Base-by-base conservation (phyloP, 2,113 vertebrate genomes). In the Oryzias curvinotus region DNA sequence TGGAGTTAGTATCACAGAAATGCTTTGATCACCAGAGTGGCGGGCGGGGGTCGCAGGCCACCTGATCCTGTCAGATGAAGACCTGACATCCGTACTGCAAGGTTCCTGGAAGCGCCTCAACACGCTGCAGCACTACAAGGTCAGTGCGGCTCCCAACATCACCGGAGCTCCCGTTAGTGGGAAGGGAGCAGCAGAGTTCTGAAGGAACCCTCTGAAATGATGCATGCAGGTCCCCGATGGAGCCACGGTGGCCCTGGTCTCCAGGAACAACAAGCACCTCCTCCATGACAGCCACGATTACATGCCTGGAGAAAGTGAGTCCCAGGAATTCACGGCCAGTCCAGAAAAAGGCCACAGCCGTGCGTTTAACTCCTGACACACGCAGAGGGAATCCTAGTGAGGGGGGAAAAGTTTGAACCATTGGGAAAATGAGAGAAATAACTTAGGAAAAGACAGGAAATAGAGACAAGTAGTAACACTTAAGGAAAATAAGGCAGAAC, bases 41-140 rank as follows among this genome's bases (percentile, higher is more conserved):
- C 90, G 96, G 65, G 94, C 96, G 4, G 96, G 96, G 15, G 90
- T 96, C 63, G 97, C 96, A 0, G 96, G 97, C 75, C 97, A 98
- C 58, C 93, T 99, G 28, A 97, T 98, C 77, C 91, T 99, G n/a
- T 99, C 97, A 0, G 97, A 99, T 14, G 96, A 99, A 81, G 97
- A 99, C 47, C 92, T 98, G 84, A 99, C 97, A 0, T 99, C 97
- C 2, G 94, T 97, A 4, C 90, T 96, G 15, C 96, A 98, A 76
- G 96, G 96, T 44, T 92, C 91, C 15, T 99, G 97, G 97, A 96
- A 97, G 59, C 94, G 96, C 15, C 90, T 99, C 44, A 99, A 99
- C 57, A 99, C 97, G 1, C 84, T 98, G 71, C 97, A 98, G 52
- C 97, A 98, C 81, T 98, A 98, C 75, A 98, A 98, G 97, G 96